These are phyloP conservation scores for Megaleporinus macrocephalus DNA, from an alignment of 2,113 vertebrate species.

Conservation along the genomic window DNA sequence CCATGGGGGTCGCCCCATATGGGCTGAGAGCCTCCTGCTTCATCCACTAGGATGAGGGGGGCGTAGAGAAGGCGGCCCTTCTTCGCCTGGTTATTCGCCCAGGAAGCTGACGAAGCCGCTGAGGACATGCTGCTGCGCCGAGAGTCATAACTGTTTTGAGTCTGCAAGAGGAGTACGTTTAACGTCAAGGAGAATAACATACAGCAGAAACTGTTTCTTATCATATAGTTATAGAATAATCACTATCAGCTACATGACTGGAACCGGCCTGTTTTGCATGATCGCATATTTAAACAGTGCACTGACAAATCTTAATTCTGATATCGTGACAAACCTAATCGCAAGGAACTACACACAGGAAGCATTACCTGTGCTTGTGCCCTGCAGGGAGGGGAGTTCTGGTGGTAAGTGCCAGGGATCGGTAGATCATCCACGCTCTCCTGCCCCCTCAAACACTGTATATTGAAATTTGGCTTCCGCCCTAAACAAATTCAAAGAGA, in stretches of 20 bases:
- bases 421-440: constrained; percentile 89
- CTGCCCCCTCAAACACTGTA: constrained; percentile 89
- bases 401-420: constrained; percentile 89
- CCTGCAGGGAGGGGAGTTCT: constrained; percentile 71
- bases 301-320: too few species aligned
- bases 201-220: too few species aligned
- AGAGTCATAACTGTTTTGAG: constrained; percentile 68
- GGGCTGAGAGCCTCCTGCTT: constrained; percentile 64
- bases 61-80: constrained; percentile 85
- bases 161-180: constrained; percentile 38
- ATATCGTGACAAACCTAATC: background rate
- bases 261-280: too few species aligned
- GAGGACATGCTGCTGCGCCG: constrained; percentile 62
- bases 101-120: constrained; percentile 75
- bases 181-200: background rate
- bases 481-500: constrained; percentile 65
- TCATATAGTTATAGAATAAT: too few species aligned
- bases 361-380: constrained; percentile 69
- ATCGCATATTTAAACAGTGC: too few species aligned
- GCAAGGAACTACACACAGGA: background rate
- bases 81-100: constrained; percentile 82
- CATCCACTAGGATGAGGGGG: constrained; percentile 86
- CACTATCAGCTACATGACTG: too few species aligned
- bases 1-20: constrained; percentile 56
- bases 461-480: constrained; percentile 85